Conservation (phyloP, 92 coral and sea anemone genomes). For the Ricordea florida region DNA sequence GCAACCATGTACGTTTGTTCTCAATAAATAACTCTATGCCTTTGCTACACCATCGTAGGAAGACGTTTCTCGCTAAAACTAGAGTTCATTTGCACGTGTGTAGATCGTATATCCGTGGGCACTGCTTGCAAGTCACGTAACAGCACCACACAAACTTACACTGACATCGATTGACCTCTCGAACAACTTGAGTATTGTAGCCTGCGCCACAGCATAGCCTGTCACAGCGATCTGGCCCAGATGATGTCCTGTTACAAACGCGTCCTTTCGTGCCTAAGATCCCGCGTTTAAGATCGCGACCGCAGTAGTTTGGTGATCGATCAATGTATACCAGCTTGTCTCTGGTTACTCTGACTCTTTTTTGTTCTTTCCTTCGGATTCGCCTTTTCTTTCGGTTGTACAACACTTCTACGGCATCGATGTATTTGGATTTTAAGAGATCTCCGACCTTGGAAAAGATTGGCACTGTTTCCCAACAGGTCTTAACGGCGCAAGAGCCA, state of each 20-base stretch:
- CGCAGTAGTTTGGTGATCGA: constrained; percentile 84
- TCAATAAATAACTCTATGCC: no score
- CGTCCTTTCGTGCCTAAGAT: constrained; percentile 90
- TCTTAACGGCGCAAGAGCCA: constrained; percentile 76
- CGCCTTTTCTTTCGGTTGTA: constrained; percentile 69
- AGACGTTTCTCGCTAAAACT: no score
- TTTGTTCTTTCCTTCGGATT: constrained; percentile 67
- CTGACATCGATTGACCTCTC: constrained; percentile 73
- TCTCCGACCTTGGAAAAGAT: constrained; percentile 70
- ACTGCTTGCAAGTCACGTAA: constrained; percentile 75
- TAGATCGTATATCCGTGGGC: constrained; percentile 72
- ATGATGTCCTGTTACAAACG: constrained; percentile 76
- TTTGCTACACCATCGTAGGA: no score
- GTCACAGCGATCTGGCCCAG: constrained; percentile 76
- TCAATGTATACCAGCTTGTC: constrained; percentile 71
- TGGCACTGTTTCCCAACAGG: constrained; percentile 83
- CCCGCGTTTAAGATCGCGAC: constrained; percentile 61
- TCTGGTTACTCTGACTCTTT: constrained; percentile 47
- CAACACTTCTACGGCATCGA: constrained; percentile 60
- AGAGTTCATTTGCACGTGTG: constrained; percentile 85
- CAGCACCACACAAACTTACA: constrained; percentile 94
- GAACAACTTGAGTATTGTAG: constrained; percentile 80
- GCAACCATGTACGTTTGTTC: no score
- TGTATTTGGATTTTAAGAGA: constrained; percentile 63
- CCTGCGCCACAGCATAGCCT: constrained; percentile 90